Evolutionary conservation across 2,113 vertebrate species (phyloP).

Genomic region (Sinocyclocheilus grahami): DNA sequence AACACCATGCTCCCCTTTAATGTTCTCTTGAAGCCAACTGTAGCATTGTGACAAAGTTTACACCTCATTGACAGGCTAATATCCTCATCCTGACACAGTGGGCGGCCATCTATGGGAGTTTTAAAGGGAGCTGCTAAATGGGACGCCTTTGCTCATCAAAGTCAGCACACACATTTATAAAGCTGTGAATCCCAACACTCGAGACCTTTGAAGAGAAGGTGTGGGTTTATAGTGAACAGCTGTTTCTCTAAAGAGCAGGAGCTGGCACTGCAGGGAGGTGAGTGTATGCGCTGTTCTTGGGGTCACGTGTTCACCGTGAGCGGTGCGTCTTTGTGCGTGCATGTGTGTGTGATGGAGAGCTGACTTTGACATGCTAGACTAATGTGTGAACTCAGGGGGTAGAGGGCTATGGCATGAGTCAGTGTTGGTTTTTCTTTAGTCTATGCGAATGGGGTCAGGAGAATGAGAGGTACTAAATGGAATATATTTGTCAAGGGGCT

Average conservation of each 20-base stretch:
- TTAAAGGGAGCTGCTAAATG: constrained; percentile 68
- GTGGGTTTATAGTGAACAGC: constrained; percentile 68
- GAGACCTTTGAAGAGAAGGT: constrained; percentile 60
- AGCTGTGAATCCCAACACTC: constrained; percentile 62
- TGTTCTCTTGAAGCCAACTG: constrained; percentile 56
- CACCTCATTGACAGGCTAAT: constrained; percentile 73
- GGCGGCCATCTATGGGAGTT: constrained; percentile 59
- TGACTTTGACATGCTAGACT: background rate
- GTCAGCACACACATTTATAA: constrained; percentile 63
- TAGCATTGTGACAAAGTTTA: constrained; percentile 66
- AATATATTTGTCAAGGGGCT: background rate
- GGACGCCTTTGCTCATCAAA: constrained; percentile 71
- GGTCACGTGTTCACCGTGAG: constrained; percentile 15
- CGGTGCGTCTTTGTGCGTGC: background rate
- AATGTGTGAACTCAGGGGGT: constrained; percentile 12
- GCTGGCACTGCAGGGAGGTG: constrained; percentile 24
- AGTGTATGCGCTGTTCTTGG: background rate
- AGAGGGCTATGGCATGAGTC: background rate
- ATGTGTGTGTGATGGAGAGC: background rate
- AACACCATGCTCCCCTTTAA: constrained; percentile 23
- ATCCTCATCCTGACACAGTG: constrained; percentile 65
- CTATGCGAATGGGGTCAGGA: constrained; percentile 14
- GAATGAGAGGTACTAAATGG: background rate
- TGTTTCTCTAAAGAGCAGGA: constrained; percentile 57
- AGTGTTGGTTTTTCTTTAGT: background rate